A percentile compares a stretch with the other conserved stretches of the same genome.
Conservation (phyloP, 2,888 invertebrate species). For the Heliconius cydno region DNA sequence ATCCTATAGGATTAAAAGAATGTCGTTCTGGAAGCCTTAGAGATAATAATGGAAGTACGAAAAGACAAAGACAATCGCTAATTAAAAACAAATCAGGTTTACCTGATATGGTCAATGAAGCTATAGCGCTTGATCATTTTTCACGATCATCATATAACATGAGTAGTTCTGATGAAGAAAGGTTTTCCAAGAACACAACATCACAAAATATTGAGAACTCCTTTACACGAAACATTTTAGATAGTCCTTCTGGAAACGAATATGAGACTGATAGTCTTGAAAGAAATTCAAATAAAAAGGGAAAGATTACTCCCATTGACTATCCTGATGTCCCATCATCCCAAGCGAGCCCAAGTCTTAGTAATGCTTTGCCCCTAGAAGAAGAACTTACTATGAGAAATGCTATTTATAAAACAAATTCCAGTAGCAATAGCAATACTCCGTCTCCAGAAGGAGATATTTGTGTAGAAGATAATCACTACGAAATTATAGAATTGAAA, state of each 20-base stretch:
- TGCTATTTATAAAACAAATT: conserved; percentile 86
- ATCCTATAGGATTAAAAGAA: conserved; percentile 63
- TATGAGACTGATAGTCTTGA: conserved; percentile 90
- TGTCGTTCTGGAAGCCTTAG: conserved; percentile 60
- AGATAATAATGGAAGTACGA: conserved; percentile 53
- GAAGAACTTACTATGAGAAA: conserved; percentile 92
- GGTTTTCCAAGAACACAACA: conserved; percentile 61
- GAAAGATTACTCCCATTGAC: conserved; percentile 84
- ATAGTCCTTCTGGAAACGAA: conserved; percentile 81
- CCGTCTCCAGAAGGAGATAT: conserved; percentile 73
- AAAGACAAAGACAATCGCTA: conserved; percentile 57
- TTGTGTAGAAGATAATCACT: conserved; percentile 67
- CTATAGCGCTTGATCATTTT: conserved; percentile 82
- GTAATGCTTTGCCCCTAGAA: conserved; percentile 89
- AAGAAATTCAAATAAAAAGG: conserved; percentile 81
- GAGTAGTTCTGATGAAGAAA: conserved; percentile 76
- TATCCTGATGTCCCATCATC: conserved; percentile 86
- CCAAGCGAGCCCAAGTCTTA: conserved; percentile 89
- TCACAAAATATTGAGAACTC: conserved; percentile 54
- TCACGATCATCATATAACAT: conserved; percentile 70
- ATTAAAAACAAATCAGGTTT: conserved; percentile 69
- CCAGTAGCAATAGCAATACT: conserved; percentile 82
- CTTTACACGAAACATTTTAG: conserved; percentile 65
- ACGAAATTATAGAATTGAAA: conserved; percentile 71
- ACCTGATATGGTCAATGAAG: conserved; percentile 87